phyloP scores from a whole-genome alignment of 2,888 invertebrate species.

The Steinernema scapterisci region DNA sequence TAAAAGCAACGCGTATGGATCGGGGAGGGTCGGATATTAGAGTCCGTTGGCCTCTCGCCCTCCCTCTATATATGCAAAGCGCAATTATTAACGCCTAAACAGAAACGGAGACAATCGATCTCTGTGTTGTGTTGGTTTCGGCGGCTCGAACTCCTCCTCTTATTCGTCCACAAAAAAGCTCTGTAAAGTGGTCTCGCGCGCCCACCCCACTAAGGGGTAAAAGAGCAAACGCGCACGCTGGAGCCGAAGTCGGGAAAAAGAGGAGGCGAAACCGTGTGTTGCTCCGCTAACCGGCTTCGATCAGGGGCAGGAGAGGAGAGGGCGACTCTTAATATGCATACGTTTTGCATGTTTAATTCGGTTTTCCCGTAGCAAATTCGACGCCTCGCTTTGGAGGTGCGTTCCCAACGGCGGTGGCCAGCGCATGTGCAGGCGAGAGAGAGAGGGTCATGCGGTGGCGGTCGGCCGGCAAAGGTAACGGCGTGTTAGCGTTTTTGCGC shows the following conservation, averaged over 20 bases:
- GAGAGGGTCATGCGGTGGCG: neutral
- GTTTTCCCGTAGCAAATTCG: constrained; percentile 23
- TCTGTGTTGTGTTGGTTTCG: constrained; percentile 5
- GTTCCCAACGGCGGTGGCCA: too few species aligned
- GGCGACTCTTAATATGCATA: constrained; percentile 24
- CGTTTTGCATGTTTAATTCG: constrained; percentile 22
- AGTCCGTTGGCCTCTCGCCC: neutral
- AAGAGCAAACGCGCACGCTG: constrained; percentile 6
- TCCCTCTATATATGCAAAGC: constrained; percentile 8
- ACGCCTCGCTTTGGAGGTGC: too few species aligned
- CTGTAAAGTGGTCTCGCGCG: constrained; percentile 22
- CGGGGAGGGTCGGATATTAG: constrained; percentile 11
- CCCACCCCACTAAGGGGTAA: constrained; percentile 25
- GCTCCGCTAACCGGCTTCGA: constrained; percentile 1
- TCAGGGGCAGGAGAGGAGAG: too few species aligned
- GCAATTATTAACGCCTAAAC: constrained; percentile 28
- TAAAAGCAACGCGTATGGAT: neutral
- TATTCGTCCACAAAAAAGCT: constrained; percentile 25
- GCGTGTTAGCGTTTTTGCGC: neutral
- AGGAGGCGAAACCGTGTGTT: neutral
- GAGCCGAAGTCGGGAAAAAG: too few species aligned
- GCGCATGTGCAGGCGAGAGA: neutral
- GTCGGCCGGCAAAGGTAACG: too few species aligned
- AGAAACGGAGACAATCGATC: constrained; percentile 26
- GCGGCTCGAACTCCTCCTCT: neutral